These are phyloP conservation scores for Distichodus sexfasciatus DNA, from an alignment of 2,797 vertebrate species.

Conservation along the genomic window DNA sequence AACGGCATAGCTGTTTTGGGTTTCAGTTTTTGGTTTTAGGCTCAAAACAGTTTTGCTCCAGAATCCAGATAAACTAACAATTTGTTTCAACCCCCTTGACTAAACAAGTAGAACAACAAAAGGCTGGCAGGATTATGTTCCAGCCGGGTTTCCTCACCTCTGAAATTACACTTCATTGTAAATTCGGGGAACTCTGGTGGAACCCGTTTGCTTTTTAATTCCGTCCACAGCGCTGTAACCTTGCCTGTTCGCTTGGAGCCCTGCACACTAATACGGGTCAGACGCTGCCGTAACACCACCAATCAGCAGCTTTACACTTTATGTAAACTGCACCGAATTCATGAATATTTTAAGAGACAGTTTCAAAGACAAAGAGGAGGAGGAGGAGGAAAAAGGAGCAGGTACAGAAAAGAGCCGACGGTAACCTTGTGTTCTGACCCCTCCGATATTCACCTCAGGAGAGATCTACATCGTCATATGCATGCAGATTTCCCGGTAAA, in stretches of 20 bases:
- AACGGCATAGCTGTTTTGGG: no score
- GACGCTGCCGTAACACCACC: slow-evolving; percentile 72
- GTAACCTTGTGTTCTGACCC: slow-evolving; percentile 4
- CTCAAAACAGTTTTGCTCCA: no score
- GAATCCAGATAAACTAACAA: no score
- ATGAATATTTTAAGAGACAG: slow-evolving; percentile 79
- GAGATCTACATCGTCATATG: slow-evolving; percentile 1
- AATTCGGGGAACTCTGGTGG: slow-evolving; percentile 21
- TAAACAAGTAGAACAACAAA: no score
- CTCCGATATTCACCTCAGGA: background rate
- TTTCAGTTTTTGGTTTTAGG: no score
- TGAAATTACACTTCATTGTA: no score
- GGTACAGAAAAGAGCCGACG: slow-evolving; percentile 12
- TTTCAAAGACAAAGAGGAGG: slow-evolving; percentile 73
- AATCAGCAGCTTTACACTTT: slow-evolving; percentile 74
- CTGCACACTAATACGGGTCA: slow-evolving; percentile 64
- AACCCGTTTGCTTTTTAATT: slow-evolving; percentile 13
- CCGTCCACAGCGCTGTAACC: slow-evolving; percentile 57
- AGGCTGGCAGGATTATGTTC: no score
- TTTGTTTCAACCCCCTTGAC: no score
- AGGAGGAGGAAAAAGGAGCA: slow-evolving; percentile 51
- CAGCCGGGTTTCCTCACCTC: no score
- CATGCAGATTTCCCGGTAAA: background rate
- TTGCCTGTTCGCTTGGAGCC: slow-evolving; percentile 58
- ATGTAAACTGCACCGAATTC: slow-evolving; percentile 71